Conservation (phyloP, 2,888 invertebrate species). For the Laothoe populi region DNA sequence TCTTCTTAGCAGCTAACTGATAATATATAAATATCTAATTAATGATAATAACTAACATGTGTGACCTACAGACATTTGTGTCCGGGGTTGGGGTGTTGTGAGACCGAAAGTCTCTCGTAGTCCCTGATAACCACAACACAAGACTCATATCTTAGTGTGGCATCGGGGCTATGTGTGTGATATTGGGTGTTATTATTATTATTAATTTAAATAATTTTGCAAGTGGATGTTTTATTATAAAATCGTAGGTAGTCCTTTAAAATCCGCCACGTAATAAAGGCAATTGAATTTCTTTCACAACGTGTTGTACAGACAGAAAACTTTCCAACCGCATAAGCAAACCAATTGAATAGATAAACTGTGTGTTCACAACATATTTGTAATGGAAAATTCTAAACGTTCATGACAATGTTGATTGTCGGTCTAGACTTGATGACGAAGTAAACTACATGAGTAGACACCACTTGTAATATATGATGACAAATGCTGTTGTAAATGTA, state of each 20-base stretch:
- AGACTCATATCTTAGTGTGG: no score
- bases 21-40: no score
- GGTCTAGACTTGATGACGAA: constrained; percentile 30
- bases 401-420: constrained; percentile 30
- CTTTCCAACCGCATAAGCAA: constrained; percentile 13
- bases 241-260: not conserved
- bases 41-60: no score
- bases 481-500: constrained; percentile 19
- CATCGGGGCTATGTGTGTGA: no score
- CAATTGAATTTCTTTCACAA: not conserved
- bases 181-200: no score
- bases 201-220: no score
- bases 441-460: constrained; percentile 28
- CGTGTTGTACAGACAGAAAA: constrained; percentile 1
- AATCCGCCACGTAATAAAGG: not conserved
- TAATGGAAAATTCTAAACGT: constrained; percentile 33
- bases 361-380: constrained; percentile 27
- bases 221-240: not conserved
- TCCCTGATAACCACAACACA: no score
- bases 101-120: no score
- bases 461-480: constrained; percentile 26
- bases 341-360: constrained; percentile 20
- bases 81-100: no score
- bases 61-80: no score
- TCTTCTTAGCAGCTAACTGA: no score